phyloP scores from a whole-genome alignment of 2,113 vertebrate species.

The Solenodon paradoxus region DNA sequence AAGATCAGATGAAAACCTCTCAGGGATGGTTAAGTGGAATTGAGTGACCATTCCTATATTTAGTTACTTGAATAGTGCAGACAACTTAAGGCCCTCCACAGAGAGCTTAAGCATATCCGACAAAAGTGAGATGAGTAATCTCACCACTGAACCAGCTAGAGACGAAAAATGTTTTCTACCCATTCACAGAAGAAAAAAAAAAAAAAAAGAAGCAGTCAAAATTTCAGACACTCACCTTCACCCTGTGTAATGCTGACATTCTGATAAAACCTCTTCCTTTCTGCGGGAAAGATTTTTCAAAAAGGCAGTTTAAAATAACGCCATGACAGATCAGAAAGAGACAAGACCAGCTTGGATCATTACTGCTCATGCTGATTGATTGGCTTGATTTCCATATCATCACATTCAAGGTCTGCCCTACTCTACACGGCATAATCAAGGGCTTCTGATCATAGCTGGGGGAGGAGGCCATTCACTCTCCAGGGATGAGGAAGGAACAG shows the following conservation, averaged over 20 bases:
- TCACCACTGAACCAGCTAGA: not conserved
- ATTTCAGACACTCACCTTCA: slow-evolving; percentile 87
- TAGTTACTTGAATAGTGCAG: slow-evolving; percentile 42
- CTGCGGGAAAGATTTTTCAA: slow-evolving; percentile 80
- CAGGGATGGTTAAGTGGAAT: slow-evolving; percentile 72
- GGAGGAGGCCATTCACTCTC: not conserved
- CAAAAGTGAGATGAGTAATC: not conserved
- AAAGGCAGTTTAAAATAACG: slow-evolving; percentile 49
- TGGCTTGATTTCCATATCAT: slow-evolving; percentile 33
- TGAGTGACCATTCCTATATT: slow-evolving; percentile 15
- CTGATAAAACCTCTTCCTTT: slow-evolving; percentile 94
- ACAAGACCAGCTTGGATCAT: not conserved
- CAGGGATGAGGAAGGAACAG: not conserved
- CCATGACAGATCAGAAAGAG: not conserved
- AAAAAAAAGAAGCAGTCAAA: not conserved
- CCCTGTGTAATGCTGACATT: slow-evolving; percentile 94
- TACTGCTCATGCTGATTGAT: slow-evolving; percentile 14
- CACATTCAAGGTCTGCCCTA: slow-evolving; percentile 2
- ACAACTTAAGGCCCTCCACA: not conserved
- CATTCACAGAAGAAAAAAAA: not conserved
- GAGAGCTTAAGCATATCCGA: not conserved
- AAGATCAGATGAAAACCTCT: slow-evolving; percentile 79
- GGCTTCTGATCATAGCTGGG: slow-evolving; percentile 5
- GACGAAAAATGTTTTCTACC: slow-evolving; percentile 11
- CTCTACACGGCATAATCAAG: not conserved